Evolutionary conservation across 2,888 invertebrate species (phyloP).

Genomic region (Anoncus sp.): DNA sequence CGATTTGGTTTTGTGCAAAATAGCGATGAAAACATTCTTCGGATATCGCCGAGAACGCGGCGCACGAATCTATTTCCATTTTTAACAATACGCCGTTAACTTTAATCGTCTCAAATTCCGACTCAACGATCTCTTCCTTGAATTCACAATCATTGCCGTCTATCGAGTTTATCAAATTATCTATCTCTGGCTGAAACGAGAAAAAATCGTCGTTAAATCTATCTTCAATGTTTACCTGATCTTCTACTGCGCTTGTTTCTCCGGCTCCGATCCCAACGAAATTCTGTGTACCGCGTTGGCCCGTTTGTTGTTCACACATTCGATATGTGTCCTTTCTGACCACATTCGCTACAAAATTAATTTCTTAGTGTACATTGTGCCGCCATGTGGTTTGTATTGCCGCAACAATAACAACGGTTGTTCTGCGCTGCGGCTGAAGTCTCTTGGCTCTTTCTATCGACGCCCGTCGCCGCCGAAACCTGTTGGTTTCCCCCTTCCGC

Average conservation of each 20-base stretch:
- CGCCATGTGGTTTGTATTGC: slow-evolving; percentile 26
- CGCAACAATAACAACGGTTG: slow-evolving; percentile 36
- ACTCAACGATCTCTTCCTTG: background rate
- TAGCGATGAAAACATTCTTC: background rate
- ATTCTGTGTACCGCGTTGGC: slow-evolving; percentile 1
- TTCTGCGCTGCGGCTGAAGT: too few species aligned
- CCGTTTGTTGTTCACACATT: background rate
- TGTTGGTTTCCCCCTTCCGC: background rate
- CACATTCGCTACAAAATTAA: slow-evolving; percentile 49
- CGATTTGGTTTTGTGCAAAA: too few species aligned
- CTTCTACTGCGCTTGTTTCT: background rate
- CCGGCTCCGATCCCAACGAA: background rate
- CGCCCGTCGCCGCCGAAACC: too few species aligned
- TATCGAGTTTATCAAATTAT: background rate
- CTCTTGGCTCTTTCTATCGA: too few species aligned
- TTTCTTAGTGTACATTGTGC: slow-evolving; percentile 24
- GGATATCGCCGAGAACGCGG: slow-evolving; percentile 34
- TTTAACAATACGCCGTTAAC: slow-evolving; percentile 20
- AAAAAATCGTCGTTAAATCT: background rate
- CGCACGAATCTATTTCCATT: slow-evolving; percentile 43
- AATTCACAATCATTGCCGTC: background rate
- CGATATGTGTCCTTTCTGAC: slow-evolving; percentile 41
- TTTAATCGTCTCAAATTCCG: slow-evolving; percentile 24
- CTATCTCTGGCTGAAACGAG: background rate
- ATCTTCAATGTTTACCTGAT: background rate